Percentiles rank a stretch among this genome's conserved stretches.
These are phyloP conservation scores for Rhamphomyia laevipes DNA, from an alignment of 2,888 invertebrate genomes.

Conservation along the genomic window DNA sequence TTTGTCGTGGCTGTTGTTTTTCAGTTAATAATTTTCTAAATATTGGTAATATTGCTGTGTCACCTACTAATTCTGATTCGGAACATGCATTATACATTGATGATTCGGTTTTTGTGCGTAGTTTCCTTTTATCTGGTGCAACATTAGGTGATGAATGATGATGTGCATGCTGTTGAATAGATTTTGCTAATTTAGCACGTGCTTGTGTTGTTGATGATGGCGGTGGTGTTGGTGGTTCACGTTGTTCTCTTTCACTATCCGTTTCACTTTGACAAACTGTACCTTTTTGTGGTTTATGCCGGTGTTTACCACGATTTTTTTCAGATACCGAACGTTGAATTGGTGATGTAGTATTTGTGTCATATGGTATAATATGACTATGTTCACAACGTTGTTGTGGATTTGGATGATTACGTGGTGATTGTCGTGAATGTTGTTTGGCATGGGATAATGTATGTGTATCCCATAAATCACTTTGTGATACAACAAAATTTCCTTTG, in stretches of 20 bases:
- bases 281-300: constrained; percentile 41
- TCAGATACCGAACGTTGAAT: constrained; percentile 54
- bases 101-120: constrained; percentile 30
- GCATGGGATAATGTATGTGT: constrained; percentile 48
- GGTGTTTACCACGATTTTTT: constrained; percentile 45
- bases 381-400: constrained; percentile 35
- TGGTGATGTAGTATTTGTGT: constrained; percentile 35
- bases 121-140: constrained; percentile 38
- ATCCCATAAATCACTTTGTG: constrained; percentile 55
- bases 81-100: constrained; percentile 66
- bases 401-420: constrained; percentile 35
- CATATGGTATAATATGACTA: constrained; percentile 32
- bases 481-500: constrained; percentile 48
- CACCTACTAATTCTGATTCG: constrained; percentile 63
- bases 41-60: constrained; percentile 74
- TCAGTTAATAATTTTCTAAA: constrained; percentile 85
- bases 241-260: constrained; percentile 39
- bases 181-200: constrained; percentile 29
- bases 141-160: constrained; percentile 54
- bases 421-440: constrained; percentile 35
- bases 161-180: constrained; percentile 40
- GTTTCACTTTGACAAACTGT: constrained; percentile 43
- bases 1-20: constrained; percentile 59
- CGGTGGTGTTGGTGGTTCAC: constrained; percentile 26
- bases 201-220: constrained; percentile 27